Evolutionary conservation across 2,797 vertebrate species (phyloP).

Genomic region (Pygocentrus nattereri): DNA sequence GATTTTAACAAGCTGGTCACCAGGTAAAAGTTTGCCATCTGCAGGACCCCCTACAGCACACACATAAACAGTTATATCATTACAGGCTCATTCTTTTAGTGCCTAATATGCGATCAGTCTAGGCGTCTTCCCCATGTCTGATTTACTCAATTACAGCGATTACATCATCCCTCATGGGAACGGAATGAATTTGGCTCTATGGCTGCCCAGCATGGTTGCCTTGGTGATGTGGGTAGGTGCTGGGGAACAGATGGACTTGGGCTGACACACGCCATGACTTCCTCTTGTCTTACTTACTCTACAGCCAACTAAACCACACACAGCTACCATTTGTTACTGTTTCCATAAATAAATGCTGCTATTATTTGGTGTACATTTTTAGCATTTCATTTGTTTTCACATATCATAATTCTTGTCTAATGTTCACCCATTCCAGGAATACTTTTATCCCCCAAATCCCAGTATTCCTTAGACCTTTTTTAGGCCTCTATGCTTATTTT

Average conservation of each 20-base stretch:
- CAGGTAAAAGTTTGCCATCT: slow-evolving; percentile 75
- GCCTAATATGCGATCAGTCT: neutral
- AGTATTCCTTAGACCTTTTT: too few relatives aligned
- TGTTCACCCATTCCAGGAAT: too few relatives aligned
- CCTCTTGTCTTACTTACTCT: neutral
- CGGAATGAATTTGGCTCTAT: neutral
- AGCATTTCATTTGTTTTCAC: neutral
- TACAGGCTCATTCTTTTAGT: neutral
- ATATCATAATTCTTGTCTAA: too few relatives aligned
- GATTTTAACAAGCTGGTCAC: slow-evolving; percentile 91
- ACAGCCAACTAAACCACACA: slow-evolving; percentile 1
- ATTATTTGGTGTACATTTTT: neutral
- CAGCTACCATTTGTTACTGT: neutral
- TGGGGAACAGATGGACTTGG: slow-evolving; percentile 45
- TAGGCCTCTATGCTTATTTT: too few relatives aligned
- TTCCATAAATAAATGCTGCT: neutral
- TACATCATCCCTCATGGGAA: slow-evolving; percentile 30
- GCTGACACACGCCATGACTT: neutral
- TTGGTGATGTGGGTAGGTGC: slow-evolving; percentile 10
- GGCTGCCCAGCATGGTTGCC: slow-evolving; percentile 1
- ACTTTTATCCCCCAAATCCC: too few relatives aligned
- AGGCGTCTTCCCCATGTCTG: neutral
- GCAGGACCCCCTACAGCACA: slow-evolving; percentile 53
- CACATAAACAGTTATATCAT: slow-evolving; percentile 22
- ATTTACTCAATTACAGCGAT: slow-evolving; percentile 2